Base-by-base conservation (phyloP, 2,797 vertebrate genomes). In the Decapterus maruadsi region DNA sequence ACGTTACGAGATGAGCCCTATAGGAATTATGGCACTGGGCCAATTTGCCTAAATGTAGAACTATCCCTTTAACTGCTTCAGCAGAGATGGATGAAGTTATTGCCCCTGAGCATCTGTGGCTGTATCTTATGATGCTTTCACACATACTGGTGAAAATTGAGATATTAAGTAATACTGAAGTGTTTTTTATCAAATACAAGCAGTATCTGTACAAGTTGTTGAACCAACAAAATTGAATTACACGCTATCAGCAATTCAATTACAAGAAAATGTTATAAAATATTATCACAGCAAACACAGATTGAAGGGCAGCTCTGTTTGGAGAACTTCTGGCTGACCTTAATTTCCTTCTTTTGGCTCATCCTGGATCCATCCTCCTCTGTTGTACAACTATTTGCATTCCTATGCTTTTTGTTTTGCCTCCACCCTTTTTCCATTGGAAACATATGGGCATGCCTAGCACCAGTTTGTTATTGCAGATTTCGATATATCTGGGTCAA, bases 361-460 rank as follows among this genome's bases (percentile, higher is more conserved):
- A 3, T 36, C 31, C 19, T 26, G 38, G 1, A 12, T 66, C 48
- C 1, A 8, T 55, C 54, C 55, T 48, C 12, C 31, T 58, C 20
- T n/a, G 10, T 51, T n/a, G n/a, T n/a, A n/a, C 26, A 26, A 58
- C 43, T 79, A 72, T 86, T 82, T 85, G 36, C 66, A 84, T 89
- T 80, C 82, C 80, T 80, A 56, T 2, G 26, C 34, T 42, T 46
- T 73, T 53, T 59, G 45, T 66, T 84, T 73, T 63, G 9, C 40
- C 34, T 43, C 74, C 81, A 53, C 54, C 74, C 68, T 63, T 13
- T 66, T 63, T 82, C 13, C 13, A 76, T 38, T 84, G 59, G 62
- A 90, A 92, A 88, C 84, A 88, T 56, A 71, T 83, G 74, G 20
- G 4, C 26, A 13, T 43, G 6, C 36, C 81, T 51, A n/a, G 42